A percentile compares a stretch with the other conserved stretches of the same genome.
phyloP scores from a whole-genome alignment of 2,797 vertebrate species.

The Semotilus atromaculatus region DNA sequence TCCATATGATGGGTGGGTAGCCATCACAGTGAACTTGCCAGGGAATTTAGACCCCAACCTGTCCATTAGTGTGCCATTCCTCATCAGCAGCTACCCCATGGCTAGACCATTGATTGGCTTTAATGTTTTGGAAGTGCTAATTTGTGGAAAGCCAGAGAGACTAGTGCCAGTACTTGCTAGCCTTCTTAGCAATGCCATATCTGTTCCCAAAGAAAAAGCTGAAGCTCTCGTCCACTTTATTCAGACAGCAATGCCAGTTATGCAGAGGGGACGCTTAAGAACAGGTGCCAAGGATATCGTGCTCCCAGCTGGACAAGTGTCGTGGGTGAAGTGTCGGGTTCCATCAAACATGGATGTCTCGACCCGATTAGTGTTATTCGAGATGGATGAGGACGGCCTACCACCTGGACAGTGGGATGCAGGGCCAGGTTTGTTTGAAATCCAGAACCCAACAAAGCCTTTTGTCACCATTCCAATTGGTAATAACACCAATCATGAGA shows the following conservation, averaged over 20 bases:
- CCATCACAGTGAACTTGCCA: conserved; percentile 22
- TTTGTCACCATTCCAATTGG: too few species aligned
- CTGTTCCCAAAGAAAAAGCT: conserved; percentile 12
- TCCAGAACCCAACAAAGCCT: not conserved
- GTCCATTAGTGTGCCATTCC: conserved; percentile 28
- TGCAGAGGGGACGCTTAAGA: not conserved
- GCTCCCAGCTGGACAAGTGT: conserved; percentile 10
- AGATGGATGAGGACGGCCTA: not conserved
- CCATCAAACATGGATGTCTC: not conserved
- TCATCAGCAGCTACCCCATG: conserved; percentile 16
- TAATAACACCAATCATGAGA: too few species aligned
- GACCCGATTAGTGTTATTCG: not conserved
- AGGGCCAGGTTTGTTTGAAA: not conserved
- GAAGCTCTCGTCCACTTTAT: conserved; percentile 28
- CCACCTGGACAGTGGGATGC: too few species aligned
- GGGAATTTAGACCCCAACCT: conserved; percentile 35
- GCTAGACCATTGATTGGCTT: not conserved
- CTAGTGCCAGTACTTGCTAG: not conserved
- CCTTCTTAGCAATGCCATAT: conserved; percentile 24
- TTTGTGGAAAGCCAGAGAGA: not conserved
- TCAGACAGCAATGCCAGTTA: not conserved
- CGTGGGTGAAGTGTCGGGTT: not conserved
- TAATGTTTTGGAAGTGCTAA: too few species aligned
- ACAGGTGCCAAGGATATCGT: not conserved
- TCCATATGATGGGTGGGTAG: conserved; percentile 37